Evolutionary conservation across 1,140 invertebrate genomes (phyloP), one percentile per base, ranked within the genome.

Genomic region (Solen grandis): DNA sequence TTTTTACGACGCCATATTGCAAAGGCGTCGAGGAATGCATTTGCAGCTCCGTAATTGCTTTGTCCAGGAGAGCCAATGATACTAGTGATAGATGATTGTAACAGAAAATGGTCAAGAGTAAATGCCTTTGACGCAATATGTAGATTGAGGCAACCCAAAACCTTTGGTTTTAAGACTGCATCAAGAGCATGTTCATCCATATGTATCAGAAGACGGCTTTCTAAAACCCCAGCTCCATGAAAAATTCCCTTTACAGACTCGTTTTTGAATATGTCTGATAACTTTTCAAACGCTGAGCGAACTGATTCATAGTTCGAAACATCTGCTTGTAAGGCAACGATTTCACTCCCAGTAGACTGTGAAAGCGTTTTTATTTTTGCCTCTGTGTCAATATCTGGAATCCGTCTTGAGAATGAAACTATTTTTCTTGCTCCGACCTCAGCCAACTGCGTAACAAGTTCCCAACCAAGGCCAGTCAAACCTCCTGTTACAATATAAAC

Each of bases 1-100:
- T 35, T 63, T 27, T 50, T 16, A 4, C 83, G 65, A 13, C 83
- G 59, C 62, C 74, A 82, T 33, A 60, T 29, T n/a, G 66, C 68
- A 27, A 85, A 65, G 5, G 54, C 50, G 46, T 85, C 83, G 35
- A 82, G 33, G 60, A 85, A 85, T 0, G 59, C 59, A 46, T 85
- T 85, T 22, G 74, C 83, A 22, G 73, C 80, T 10, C 80, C 83
- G 52, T 85, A 78, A 35, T 57, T 82, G n/a, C 81, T 74, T 14
- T 85, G 80, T 1, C 83, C 83, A 5, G 63, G 74, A 10, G 54
- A 72, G 52, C 80, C 83, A 54, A 85, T 35, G 14, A 79, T 35
- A 33, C 81, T 80, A 16, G 74, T 57, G 5, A 85, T 73, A 5
- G 83, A 85, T 22, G 83, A 85, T 16, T 65, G 35, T 5, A 82